Evolutionary conservation across 92 coral and sea anemone species (phyloP).

Genomic region (Heliopora coerulea): DNA sequence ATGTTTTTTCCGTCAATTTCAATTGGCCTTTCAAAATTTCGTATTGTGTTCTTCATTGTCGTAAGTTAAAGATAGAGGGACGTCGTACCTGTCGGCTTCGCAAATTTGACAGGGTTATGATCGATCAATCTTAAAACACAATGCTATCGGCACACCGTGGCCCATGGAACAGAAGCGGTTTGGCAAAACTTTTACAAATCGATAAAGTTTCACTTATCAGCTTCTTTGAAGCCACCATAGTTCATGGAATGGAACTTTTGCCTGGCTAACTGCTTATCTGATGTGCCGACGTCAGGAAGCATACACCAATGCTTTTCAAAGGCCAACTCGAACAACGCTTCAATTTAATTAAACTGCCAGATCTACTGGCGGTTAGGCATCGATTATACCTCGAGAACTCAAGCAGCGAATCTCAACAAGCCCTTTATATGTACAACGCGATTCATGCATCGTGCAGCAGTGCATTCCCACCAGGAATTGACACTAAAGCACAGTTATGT

Average conservation of each 20-base stretch:
- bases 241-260: no score
- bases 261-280: background rate
- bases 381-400: slow-evolving; percentile 18
- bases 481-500: background rate
- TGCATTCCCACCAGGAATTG: slow-evolving; percentile 4
- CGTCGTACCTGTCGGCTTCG: slow-evolving; percentile 15
- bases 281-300: slow-evolving; percentile 15
- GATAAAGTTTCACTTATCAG: background rate
- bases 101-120: slow-evolving; percentile 1
- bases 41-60: background rate
- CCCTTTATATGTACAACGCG: slow-evolving; percentile 27
- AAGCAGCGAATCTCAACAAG: slow-evolving; percentile 34
- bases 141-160: background rate
- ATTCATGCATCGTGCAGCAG: slow-evolving; percentile 13
- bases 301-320: slow-evolving; percentile 28
- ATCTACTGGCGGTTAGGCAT: slow-evolving; percentile 23
- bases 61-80: background rate
- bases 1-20: background rate
- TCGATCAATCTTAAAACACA: background rate
- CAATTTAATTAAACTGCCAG: slow-evolving; percentile 42
- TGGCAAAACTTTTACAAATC: no score
- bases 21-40: background rate
- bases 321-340: background rate
- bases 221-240: background rate
- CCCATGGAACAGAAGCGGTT: no score